Evolutionary conservation across 2,888 invertebrate genomes (phyloP).

Genomic region (Molanna angustata): DNA sequence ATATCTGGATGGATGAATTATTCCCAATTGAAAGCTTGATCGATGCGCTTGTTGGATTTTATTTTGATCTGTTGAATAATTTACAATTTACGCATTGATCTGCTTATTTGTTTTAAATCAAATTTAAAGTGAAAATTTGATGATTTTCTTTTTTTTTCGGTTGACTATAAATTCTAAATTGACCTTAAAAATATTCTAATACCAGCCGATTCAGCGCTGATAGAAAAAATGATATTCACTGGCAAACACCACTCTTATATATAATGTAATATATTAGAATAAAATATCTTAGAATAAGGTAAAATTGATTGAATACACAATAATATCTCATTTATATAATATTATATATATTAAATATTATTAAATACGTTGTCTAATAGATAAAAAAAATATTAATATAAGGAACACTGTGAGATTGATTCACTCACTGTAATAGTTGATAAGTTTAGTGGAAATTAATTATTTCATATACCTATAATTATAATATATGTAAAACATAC

Average conservation of each 20-base stretch:
- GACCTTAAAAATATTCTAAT: too few relatives aligned
- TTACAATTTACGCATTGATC: too few relatives aligned
- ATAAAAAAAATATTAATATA: slow-evolving; percentile 23
- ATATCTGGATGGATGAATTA: too few relatives aligned
- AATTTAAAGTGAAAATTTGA: too few relatives aligned
- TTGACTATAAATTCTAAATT: too few relatives aligned
- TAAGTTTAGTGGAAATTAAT: slow-evolving; percentile 25
- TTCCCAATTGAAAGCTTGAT: too few relatives aligned
- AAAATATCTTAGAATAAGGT: slow-evolving; percentile 21
- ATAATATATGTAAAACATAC: slow-evolving; percentile 29
- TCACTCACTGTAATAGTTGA: slow-evolving; percentile 26
- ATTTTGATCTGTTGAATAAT: too few relatives aligned
- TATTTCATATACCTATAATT: slow-evolving; percentile 31
- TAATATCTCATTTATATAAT: slow-evolving; percentile 32
- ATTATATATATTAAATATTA: too few relatives aligned
- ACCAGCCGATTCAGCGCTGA: slow-evolving; percentile 29
- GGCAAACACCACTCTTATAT: slow-evolving; percentile 56
- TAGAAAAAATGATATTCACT: slow-evolving; percentile 50
- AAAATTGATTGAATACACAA: slow-evolving; percentile 32
- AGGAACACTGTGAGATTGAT: slow-evolving; percentile 34
- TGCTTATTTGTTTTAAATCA: too few relatives aligned
- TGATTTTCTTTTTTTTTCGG: too few relatives aligned
- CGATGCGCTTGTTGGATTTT: too few relatives aligned
- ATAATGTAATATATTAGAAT: slow-evolving; percentile 30
- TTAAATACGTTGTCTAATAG: slow-evolving; percentile 17